Percentiles rank a stretch among this genome's conserved stretches.
These are phyloP conservation scores for Sorex maritimensis DNA, from an alignment of 2,797 vertebrate genomes.

Conservation along the genomic window DNA sequence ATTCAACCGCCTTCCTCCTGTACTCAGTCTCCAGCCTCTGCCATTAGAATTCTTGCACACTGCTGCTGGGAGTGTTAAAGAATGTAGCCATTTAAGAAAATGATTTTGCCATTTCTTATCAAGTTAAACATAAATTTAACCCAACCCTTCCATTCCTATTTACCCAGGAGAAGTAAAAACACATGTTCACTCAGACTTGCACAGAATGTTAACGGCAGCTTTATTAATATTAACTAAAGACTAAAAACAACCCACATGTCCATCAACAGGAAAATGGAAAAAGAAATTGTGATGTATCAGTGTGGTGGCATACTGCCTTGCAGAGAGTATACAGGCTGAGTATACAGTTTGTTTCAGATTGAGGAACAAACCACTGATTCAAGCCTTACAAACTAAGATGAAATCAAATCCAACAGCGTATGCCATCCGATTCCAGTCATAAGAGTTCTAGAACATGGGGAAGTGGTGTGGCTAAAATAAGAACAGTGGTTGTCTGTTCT, in stretches of 20 bases:
- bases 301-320: background rate
- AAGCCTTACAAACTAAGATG: background rate
- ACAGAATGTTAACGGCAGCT: background rate
- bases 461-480: background rate
- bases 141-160: background rate
- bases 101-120: background rate
- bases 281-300: background rate
- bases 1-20: too few species aligned
- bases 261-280: conserved; percentile 28
- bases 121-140: background rate
- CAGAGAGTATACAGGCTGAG: background rate
- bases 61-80: background rate
- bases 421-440: background rate
- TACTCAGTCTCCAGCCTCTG: too few species aligned
- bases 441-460: conserved; percentile 19
- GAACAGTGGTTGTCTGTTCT: background rate
- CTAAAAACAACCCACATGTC: background rate
- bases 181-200: background rate
- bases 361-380: background rate
- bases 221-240: conserved; percentile 8
- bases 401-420: background rate
- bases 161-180: conserved; percentile 25
- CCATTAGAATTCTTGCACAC: background rate
- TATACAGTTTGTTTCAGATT: too few species aligned
- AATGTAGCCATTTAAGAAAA: background rate